These are phyloP conservation scores for Lasius platythorax DNA, from an alignment of 2,888 invertebrate species.

Conservation along the genomic window DNA sequence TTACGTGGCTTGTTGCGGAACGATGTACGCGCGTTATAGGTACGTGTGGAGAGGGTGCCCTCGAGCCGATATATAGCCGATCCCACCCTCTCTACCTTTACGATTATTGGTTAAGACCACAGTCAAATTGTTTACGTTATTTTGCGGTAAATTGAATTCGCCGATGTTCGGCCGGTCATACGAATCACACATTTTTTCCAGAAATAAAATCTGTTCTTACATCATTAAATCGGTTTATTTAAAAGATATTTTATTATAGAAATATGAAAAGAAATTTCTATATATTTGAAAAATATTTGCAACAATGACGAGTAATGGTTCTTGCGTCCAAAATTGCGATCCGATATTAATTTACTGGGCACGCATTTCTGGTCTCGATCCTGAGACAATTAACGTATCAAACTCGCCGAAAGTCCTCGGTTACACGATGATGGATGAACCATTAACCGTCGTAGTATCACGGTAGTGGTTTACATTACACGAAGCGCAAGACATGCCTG, in stretches of 20 bases:
- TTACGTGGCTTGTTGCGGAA: slow-evolving; percentile 59
- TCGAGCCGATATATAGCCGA: slow-evolving; percentile 79
- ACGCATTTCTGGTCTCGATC: not conserved
- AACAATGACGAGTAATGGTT: not conserved
- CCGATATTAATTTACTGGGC: not conserved
- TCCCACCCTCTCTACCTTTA: slow-evolving; percentile 79
- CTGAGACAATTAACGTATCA: slow-evolving; percentile 61
- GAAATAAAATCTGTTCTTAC: not conserved
- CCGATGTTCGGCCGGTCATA: slow-evolving; percentile 53
- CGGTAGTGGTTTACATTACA: slow-evolving; percentile 22
- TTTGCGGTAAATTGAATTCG: slow-evolving; percentile 80
- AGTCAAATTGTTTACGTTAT: slow-evolving; percentile 81
- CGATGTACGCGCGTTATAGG: slow-evolving; percentile 44
- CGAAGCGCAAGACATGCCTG: slow-evolving; percentile 65
- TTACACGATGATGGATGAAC: slow-evolving; percentile 70
- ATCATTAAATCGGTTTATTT: not conserved
- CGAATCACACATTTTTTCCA: slow-evolving; percentile 12
- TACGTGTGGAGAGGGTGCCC: slow-evolving; percentile 34
- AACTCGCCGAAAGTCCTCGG: slow-evolving; percentile 56
- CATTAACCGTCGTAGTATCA: slow-evolving; percentile 63
- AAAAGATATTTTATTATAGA: not conserved
- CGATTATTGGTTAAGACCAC: slow-evolving; percentile 78
- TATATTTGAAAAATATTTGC: not conserved
- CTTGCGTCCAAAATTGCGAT: not conserved
- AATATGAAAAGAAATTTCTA: not conserved